These are phyloP conservation scores for Toxostoma redivivum DNA, from an alignment of 2,113 vertebrate genomes.

Conservation along the genomic window DNA sequence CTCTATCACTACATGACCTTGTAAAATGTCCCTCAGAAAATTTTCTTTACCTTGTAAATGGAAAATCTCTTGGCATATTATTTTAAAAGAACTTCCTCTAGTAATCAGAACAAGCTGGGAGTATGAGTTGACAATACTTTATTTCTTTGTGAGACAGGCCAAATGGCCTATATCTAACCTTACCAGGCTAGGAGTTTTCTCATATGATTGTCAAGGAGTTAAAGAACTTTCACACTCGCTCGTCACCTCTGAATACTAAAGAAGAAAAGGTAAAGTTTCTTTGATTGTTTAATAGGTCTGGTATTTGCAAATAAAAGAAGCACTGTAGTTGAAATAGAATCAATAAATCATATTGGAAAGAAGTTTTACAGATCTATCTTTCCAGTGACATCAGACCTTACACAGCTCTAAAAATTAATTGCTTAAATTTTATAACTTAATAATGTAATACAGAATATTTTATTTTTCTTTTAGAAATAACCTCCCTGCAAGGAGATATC, in stretches of 20 bases:
- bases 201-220: background rate
- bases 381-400: slow-evolving; percentile 3
- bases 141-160: background rate
- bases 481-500: background rate
- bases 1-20: background rate
- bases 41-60: slow-evolving; percentile 1
- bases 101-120: background rate
- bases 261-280: background rate
- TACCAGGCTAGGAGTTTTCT: background rate
- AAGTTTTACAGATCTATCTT: background rate
- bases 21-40: background rate
- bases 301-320: background rate
- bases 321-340: background rate
- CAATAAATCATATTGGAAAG: background rate
- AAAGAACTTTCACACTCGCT: background rate
- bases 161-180: background rate
- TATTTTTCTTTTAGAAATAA: slow-evolving; percentile 25
- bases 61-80: background rate
- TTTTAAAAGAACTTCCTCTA: background rate
- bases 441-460: slow-evolving; percentile 27
- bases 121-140: background rate
- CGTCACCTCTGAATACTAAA: background rate
- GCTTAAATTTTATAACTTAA: slow-evolving; percentile 16
- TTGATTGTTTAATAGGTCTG: background rate
- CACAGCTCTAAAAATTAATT: slow-evolving; percentile 28